phyloP scores from a whole-genome alignment of 1,140 invertebrate genomes.

The Lethrus apterus region DNA sequence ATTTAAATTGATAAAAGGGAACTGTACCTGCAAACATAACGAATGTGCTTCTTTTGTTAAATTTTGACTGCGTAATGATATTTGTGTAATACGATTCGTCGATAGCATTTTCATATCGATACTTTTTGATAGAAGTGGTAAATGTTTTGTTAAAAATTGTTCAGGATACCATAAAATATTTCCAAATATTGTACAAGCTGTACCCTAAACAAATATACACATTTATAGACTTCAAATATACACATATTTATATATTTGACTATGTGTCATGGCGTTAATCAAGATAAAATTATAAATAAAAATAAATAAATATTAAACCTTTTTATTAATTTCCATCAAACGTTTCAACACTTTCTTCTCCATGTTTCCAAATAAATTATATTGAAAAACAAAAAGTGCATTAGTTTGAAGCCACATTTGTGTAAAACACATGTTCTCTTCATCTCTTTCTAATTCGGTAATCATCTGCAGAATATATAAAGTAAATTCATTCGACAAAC shows the following conservation, averaged over 20 bases:
- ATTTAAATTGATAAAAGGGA: slow-evolving; percentile 20
- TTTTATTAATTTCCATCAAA: slow-evolving; percentile 67
- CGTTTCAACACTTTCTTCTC: slow-evolving; percentile 73
- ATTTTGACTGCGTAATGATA: slow-evolving; percentile 49
- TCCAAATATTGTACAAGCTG: slow-evolving; percentile 65
- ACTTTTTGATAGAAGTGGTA: slow-evolving; percentile 50
- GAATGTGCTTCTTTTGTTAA: slow-evolving; percentile 52
- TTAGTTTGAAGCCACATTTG: slow-evolving; percentile 65
- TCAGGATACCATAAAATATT: slow-evolving; percentile 76
- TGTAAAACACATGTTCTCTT: slow-evolving; percentile 48
- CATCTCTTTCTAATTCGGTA: slow-evolving; percentile 55
- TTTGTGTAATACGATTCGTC: slow-evolving; percentile 48
- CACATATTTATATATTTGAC: too few relatives aligned
- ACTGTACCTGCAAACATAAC: slow-evolving; percentile 44
- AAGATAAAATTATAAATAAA: slow-evolving; percentile 13
- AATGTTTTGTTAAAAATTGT: slow-evolving; percentile 60
- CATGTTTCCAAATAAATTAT: slow-evolving; percentile 64
- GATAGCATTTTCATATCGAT: slow-evolving; percentile 55
- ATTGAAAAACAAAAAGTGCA: slow-evolving; percentile 62
- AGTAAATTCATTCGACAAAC: slow-evolving; percentile 63
- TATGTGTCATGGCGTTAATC: too few relatives aligned
- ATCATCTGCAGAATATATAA: slow-evolving; percentile 62
- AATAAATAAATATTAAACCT: slow-evolving; percentile 44
- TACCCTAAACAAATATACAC: slow-evolving; percentile 47
- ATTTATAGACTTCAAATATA: slow-evolving; percentile 15